Percentiles rank a stretch among this genome's conserved stretches.
phyloP scores from a whole-genome alignment of 2,113 vertebrate genomes.

The Plectropomus leopardus region DNA sequence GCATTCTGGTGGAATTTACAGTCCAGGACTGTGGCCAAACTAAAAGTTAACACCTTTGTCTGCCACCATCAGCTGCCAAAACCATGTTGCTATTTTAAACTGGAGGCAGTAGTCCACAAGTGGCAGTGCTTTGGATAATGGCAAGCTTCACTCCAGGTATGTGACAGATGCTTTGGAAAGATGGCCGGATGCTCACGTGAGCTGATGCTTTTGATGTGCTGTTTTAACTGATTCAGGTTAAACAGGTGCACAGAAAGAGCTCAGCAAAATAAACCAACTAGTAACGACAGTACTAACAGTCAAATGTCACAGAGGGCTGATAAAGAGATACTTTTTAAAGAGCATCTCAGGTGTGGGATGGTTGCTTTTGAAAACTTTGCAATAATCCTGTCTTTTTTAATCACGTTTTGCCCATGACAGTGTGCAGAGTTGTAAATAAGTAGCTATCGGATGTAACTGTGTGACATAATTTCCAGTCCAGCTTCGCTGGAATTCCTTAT shows the following conservation, averaged over 20 bases:
- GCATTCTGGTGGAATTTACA: conserved; percentile 67
- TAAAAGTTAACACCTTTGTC: conserved; percentile 62
- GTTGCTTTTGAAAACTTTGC: conserved; percentile 22
- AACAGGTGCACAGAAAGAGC: conserved; percentile 17
- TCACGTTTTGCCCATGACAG: conserved; percentile 33
- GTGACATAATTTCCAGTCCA: conserved; percentile 65
- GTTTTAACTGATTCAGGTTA: conserved; percentile 28
- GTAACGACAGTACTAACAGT: neutral
- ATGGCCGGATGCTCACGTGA: conserved; percentile 41
- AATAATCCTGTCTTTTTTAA: conserved; percentile 16
- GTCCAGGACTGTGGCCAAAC: conserved; percentile 65
- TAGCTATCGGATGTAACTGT: conserved; percentile 43
- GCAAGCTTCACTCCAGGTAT: conserved; percentile 47
- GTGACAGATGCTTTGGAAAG: conserved; percentile 52
- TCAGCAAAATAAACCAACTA: conserved; percentile 4
- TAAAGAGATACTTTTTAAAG: conserved; percentile 32
- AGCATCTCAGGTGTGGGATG: neutral
- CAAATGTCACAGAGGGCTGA: conserved; percentile 12
- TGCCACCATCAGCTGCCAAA: conserved; percentile 69
- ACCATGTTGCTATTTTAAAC: conserved; percentile 72
- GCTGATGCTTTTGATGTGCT: conserved; percentile 19
- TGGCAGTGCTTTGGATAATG: conserved; percentile 46
- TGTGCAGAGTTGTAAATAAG: conserved; percentile 50
- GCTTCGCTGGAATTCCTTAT: conserved; percentile 45
- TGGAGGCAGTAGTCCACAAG: conserved; percentile 46